Base-by-base conservation (phyloP, 2,113 vertebrate genomes). In the Leucopsar rothschildi region DNA sequence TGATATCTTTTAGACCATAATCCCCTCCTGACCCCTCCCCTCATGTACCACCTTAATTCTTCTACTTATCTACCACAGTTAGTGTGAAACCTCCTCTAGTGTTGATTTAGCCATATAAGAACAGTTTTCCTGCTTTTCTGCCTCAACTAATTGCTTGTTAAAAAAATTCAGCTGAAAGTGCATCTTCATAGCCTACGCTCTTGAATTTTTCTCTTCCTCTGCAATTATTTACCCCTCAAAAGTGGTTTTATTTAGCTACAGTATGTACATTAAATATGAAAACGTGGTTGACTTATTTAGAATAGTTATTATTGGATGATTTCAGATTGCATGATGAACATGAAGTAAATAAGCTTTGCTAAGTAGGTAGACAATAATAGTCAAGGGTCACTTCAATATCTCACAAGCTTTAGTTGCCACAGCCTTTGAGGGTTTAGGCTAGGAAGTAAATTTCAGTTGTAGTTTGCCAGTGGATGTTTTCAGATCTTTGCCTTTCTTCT, bases 171-270 rank as follows among this genome's bases (percentile, higher is more conserved):
- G 90, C 93, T 97, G 93, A 88, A 95, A 97, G 77, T 92, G 92
- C 94, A 96, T 97, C 94, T 96, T 95, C 90, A 57, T 93, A 96
- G 92, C 92, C 94, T 95, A 95, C 79, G 42, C 94, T 95, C 92
- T 96, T 92, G 92, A 96, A 94, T 96, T 95, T 96, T 93, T 96
- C 92, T 96, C 92, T 95, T 97, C 94, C 93, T 95, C 82, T 94
- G 93, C 93, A 96, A 96, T 96, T 97, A 97, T 96, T 97, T 96
- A 96, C 82, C 93, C 96, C 88, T 96, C 57, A 0, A 88, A 96
- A 97, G 64, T 93, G 40, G 90, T 92, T 96, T 96, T 96, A 95
- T 96, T 96, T 97, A 96, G 94, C 88, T 94, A 71, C 92, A 96
- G 92, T 92, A 96, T 94, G 76, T 95, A 92, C 88, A 92, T 96